Base-by-base conservation (phyloP, 2,888 invertebrate species). In the Drosophila macrothrix region DNA sequence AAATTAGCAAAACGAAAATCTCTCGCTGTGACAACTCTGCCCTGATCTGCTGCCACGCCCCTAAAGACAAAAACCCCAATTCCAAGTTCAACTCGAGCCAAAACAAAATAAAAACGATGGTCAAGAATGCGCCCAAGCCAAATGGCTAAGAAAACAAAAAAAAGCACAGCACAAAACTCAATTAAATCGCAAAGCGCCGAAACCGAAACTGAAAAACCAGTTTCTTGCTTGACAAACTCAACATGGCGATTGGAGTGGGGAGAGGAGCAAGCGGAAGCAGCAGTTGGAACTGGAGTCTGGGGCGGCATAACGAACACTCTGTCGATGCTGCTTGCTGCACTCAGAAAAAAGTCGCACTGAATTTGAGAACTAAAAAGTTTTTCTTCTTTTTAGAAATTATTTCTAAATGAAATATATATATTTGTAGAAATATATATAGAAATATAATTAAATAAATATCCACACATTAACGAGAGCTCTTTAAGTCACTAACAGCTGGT, bases 151-250 rank as follows among this genome's bases (percentile, higher is more conserved):
- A n/a, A 12, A 58, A 33, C 41, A 65, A 58, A 35, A 49, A 49
- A 62, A 58, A 50, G 35, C 63, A 61, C 54, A 31, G 74, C 70
- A 73, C 76, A 70, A 58, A 80, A 80, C 78, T 78, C 80, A 80
- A 80, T 80, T 80, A 74, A 80, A 80, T 39, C 41, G 55, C 73
- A 72, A 81, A 82, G 81, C 82, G 82, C 82, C 80, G 73, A 73
- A 67, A 78, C 70, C 70, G 60, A 59, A 69, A 72, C 50, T 46
- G 53, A 71, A 35, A 55, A 79, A 79, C 82, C 74, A 69, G 82
- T 82, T 82, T 46, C 25, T 56, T 31, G 43, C 22, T 77, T 68
- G 69, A 70, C 68, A 68, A 67, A 71, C 49, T 50, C 39, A 50
- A 50, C 37, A 59, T 52, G 62, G 46, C 55, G 60, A 54, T 53